phyloP scores from a whole-genome alignment of 2,888 invertebrate species.

The Xestia rhomboidea region DNA sequence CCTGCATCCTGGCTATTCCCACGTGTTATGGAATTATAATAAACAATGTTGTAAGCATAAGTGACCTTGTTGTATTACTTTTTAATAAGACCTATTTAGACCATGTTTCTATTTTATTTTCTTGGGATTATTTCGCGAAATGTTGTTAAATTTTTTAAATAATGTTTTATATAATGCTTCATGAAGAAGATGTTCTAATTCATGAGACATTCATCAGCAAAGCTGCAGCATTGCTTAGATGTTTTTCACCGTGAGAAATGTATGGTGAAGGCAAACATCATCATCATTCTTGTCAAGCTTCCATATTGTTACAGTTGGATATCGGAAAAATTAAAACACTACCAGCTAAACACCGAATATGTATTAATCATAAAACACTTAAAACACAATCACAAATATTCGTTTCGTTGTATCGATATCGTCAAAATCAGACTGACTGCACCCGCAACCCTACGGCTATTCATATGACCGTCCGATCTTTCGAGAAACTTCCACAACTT shows the following conservation, averaged over 20 bases:
- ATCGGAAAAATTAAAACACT: neutral
- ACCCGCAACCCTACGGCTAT: neutral
- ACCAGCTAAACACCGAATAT: neutral
- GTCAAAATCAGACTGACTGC: neutral
- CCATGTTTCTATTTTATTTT: conserved; percentile 8
- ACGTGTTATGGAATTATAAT: conserved; percentile 7
- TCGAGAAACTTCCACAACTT: neutral
- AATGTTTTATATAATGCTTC: neutral
- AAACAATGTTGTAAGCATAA: conserved; percentile 33
- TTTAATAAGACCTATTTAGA: conserved; percentile 8
- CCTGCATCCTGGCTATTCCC: conserved; percentile 23
- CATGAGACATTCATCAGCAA: neutral
- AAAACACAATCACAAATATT: neutral
- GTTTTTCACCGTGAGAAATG: neutral
- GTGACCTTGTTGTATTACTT: conserved; percentile 3
- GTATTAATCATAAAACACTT: neutral
- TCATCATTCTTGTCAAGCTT: neutral
- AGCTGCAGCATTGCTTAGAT: neutral
- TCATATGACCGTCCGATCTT: neutral
- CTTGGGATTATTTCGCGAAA: neutral
- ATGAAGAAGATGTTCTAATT: neutral
- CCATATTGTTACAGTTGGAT: neutral
- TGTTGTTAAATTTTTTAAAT: neutral
- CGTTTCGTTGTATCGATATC: neutral
- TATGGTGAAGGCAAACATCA: neutral